A percentile compares a stretch with the other conserved stretches of the same genome.
phyloP scores from a whole-genome alignment of 2,888 invertebrate genomes.

The Xanthorhoe spadicearia region DNA sequence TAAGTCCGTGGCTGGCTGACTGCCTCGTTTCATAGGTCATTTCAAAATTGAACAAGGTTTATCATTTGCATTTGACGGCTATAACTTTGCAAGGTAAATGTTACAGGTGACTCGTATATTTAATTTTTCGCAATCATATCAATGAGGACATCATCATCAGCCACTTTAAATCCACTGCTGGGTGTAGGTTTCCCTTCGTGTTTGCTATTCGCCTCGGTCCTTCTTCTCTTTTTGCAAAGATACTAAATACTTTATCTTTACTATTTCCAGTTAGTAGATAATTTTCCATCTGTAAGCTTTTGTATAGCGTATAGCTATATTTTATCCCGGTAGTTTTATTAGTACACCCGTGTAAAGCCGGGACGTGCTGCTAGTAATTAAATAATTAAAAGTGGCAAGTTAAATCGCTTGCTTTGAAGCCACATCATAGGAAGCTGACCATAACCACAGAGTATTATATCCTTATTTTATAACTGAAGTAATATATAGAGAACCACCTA shows the following conservation, averaged over 20 bases:
- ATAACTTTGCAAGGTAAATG: neutral
- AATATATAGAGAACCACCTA: neutral
- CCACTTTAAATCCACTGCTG: no score
- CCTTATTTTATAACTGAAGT: neutral
- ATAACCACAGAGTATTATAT: constrained; percentile 3
- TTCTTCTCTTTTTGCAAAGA: no score
- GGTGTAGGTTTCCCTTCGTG: neutral
- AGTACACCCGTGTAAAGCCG: no score
- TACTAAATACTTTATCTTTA: no score
- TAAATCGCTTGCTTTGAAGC: constrained; percentile 8
- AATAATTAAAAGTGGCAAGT: neutral
- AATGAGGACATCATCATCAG: no score
- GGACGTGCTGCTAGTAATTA: no score
- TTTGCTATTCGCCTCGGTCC: no score
- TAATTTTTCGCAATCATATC: no score
- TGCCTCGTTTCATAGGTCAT: constrained; percentile 3
- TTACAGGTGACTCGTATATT: neutral
- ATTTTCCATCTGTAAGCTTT: no score
- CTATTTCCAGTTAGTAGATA: no score
- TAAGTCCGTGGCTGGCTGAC: neutral
- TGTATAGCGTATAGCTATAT: no score
- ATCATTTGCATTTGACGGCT: neutral
- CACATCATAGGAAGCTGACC: constrained; percentile 16
- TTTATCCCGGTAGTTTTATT: no score
- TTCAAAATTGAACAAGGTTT: constrained; percentile 2